Conservation (phyloP, 2,113 vertebrate species). For the Peromyscus californicus region DNA sequence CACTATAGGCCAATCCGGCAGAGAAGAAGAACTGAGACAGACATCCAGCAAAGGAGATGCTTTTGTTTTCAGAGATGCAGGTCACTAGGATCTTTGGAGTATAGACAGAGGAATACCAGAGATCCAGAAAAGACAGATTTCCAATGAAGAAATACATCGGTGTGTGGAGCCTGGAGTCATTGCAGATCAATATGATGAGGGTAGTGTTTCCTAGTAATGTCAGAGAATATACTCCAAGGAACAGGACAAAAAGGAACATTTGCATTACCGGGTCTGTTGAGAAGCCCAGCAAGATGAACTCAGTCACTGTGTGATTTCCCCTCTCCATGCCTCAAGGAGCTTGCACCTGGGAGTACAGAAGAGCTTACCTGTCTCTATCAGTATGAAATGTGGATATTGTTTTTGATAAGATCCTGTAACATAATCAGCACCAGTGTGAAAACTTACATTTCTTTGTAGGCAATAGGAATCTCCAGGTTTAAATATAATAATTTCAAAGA, state of each 20-base stretch:
- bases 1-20: slow-evolving; percentile 22
- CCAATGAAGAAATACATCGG: slow-evolving; percentile 77
- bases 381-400: accelerated
- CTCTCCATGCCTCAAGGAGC: background rate
- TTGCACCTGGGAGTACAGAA: background rate
- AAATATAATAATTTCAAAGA: background rate
- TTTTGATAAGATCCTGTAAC: accelerated
- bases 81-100: slow-evolving; percentile 67
- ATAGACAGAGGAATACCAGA: slow-evolving; percentile 78
- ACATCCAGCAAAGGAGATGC: slow-evolving; percentile 70
- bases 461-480: background rate
- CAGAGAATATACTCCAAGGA: slow-evolving; percentile 65
- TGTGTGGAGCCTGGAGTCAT: slow-evolving; percentile 72
- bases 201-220: slow-evolving; percentile 75
- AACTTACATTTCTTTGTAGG: background rate
- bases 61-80: slow-evolving; percentile 69
- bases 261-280: slow-evolving; percentile 24
- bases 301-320: background rate
- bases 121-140: slow-evolving; percentile 70
- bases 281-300: slow-evolving; percentile 80
- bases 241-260: slow-evolving; percentile 69
- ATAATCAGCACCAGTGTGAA: background rate
- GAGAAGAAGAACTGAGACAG: slow-evolving; percentile 72
- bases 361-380: background rate
- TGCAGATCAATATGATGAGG: slow-evolving; percentile 69